Conservation (phyloP, 2,113 vertebrate genomes). For the Tapirus terrestris region DNA sequence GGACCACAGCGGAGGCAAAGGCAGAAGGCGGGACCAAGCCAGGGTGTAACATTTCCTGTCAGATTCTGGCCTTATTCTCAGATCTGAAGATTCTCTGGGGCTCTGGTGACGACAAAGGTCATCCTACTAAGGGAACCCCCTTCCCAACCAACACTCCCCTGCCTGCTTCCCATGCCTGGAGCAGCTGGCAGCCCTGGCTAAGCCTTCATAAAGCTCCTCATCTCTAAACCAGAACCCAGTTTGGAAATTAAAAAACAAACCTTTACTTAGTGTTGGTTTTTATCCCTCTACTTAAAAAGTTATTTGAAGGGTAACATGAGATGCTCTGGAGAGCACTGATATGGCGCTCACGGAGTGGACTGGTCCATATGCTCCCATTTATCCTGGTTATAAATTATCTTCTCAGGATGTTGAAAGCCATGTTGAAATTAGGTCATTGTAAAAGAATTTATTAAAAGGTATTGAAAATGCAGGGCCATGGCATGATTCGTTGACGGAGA, state of each 20-base stretch:
- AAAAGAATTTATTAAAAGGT: constrained; percentile 63
- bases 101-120: rapidly evolving
- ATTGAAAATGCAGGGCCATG: background rate
- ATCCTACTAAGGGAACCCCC: rapidly evolving
- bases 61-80: rapidly evolving
- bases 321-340: background rate
- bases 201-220: rapidly evolving
- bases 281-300: background rate
- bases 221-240: background rate
- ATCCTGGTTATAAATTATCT: background rate
- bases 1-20: rapidly evolving
- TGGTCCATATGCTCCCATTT: background rate
- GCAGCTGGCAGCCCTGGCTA: rapidly evolving
- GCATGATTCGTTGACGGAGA: background rate
- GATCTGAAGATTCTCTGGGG: rapidly evolving
- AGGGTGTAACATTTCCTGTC: rapidly evolving
- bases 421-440: background rate
- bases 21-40: rapidly evolving
- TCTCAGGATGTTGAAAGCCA: background rate
- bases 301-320: background rate
- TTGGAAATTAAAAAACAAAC: background rate
- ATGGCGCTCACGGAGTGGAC: rapidly evolving
- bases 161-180: rapidly evolving
- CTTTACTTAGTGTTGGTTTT: background rate
- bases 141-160: rapidly evolving